These are phyloP conservation scores for Nyleta sp. DNA, from an alignment of 2,888 invertebrate genomes.

Conservation along the genomic window DNA sequence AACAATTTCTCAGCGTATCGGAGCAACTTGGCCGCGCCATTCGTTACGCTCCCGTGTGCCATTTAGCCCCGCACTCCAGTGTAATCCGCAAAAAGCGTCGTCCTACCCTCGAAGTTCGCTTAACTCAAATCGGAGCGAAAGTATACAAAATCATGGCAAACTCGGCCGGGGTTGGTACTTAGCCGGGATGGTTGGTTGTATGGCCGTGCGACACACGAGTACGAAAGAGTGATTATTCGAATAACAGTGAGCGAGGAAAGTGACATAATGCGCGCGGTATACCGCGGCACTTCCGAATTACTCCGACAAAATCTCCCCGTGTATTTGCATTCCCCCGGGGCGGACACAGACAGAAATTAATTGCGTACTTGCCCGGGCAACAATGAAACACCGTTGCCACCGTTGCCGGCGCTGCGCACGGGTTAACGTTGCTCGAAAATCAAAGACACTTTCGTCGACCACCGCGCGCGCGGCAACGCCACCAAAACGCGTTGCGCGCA, in stretches of 20 bases:
- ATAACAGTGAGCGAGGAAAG: conserved; percentile 69
- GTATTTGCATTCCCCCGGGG: conserved; percentile 77
- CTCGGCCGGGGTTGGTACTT: conserved; percentile 20
- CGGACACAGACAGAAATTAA: conserved; percentile 78
- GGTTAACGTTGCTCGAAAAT: conserved; percentile 70
- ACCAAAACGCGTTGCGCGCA: conserved; percentile 40
- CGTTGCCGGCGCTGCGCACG: conserved; percentile 51
- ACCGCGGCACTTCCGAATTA: conserved; percentile 80
- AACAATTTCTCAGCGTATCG: too few relatives aligned
- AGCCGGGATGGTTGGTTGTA: conserved; percentile 10
- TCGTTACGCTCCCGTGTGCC: neutral
- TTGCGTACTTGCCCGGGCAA: conserved; percentile 77
- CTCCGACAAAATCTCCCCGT: conserved; percentile 77
- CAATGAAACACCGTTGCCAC: conserved; percentile 73
- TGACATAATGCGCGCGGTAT: conserved; percentile 78
- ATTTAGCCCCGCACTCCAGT: neutral
- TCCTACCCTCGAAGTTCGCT: conserved; percentile 22
- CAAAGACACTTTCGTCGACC: conserved; percentile 73
- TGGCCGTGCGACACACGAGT: conserved; percentile 21
- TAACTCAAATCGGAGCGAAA: conserved; percentile 31
- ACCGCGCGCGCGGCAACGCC: conserved; percentile 36
- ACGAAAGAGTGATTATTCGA: conserved; percentile 68
- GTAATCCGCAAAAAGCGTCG: conserved; percentile 9
- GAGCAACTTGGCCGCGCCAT: neutral
- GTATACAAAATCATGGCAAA: conserved; percentile 49